A percentile compares a stretch with the other conserved stretches of the same genome.
Conservation (phyloP, 2,888 invertebrate species). For the Andrena marginata region DNA sequence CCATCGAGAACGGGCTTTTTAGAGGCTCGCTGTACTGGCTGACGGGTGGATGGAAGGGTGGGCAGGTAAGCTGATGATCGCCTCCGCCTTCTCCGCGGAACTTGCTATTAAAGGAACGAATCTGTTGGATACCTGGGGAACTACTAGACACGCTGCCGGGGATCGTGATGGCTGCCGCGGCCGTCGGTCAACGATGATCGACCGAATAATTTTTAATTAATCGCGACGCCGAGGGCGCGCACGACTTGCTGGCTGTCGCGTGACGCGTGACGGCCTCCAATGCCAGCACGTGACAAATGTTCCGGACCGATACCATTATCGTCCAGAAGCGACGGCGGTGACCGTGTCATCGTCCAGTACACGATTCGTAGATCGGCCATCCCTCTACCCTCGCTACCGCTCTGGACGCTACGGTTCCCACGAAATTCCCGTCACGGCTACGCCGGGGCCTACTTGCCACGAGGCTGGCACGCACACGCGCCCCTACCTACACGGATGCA, state of each 20-base stretch:
- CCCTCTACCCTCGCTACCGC: background rate
- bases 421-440: constrained; percentile 51
- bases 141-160: too few relatives aligned
- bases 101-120: too few relatives aligned
- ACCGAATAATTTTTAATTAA: background rate
- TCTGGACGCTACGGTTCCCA: constrained; percentile 45
- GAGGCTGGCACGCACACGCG: constrained; percentile 26
- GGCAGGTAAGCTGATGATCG: constrained; percentile 32
- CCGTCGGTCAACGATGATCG: background rate
- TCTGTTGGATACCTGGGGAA: too few relatives aligned
- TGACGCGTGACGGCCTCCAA: constrained; percentile 57
- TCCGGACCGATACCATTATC: constrained; percentile 69
- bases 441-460: constrained; percentile 23
- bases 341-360: constrained; percentile 56
- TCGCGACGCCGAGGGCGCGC: background rate
- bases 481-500: constrained; percentile 17
- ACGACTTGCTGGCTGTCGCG: constrained; percentile 11
- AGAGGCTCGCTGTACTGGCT: constrained; percentile 10
- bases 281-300: constrained; percentile 70
- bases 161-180: background rate
- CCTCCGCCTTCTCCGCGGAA: too few relatives aligned
- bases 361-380: constrained; percentile 44
- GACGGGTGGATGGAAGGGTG: constrained; percentile 9
- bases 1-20: constrained; percentile 50
- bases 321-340: constrained; percentile 32